A percentile compares a stretch with the other conserved stretches of the same genome.
Evolutionary conservation across 2,888 invertebrate species (phyloP).

Genomic region (Drosophila nr. perissopoda): DNA sequence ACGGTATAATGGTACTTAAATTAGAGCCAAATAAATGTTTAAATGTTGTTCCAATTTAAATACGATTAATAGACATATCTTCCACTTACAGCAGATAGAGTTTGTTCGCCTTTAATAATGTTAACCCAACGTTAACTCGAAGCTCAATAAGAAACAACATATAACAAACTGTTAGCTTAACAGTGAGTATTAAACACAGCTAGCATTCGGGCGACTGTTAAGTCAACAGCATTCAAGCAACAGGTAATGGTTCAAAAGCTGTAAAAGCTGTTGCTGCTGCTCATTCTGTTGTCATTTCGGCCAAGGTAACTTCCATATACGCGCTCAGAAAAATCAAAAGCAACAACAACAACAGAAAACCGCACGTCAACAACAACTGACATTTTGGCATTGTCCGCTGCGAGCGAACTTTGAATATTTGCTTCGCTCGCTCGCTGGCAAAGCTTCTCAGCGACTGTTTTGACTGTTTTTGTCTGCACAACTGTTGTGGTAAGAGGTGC

Average conservation of each 20-base stretch:
- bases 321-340: slow-evolving; percentile 31
- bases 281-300: slow-evolving; percentile 63
- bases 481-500: slow-evolving; percentile 19
- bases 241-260: slow-evolving; percentile 53
- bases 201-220: slow-evolving; percentile 7
- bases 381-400: slow-evolving; percentile 46
- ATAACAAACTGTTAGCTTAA: slow-evolving; percentile 19
- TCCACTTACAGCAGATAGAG: neutral
- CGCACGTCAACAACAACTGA: slow-evolving; percentile 37
- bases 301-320: slow-evolving; percentile 63
- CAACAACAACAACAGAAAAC: slow-evolving; percentile 21
- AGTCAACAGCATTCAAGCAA: slow-evolving; percentile 32
- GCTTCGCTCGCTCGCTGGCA: slow-evolving; percentile 22
- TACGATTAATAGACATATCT: neutral
- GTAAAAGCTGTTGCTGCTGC: slow-evolving; percentile 39
- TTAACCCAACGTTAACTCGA: neutral
- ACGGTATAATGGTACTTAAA: too few species aligned
- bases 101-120: neutral
- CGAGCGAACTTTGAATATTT: slow-evolving; percentile 51
- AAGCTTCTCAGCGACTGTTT: slow-evolving; percentile 21
- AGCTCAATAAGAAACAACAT: neutral
- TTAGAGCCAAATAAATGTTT: too few species aligned
- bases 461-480: slow-evolving; percentile 41
- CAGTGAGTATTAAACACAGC: slow-evolving; percentile 28
- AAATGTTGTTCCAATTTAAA: neutral